A percentile compares a stretch with the other conserved stretches of the same genome.
phyloP scores from a whole-genome alignment of 2,888 invertebrate genomes.

The Gasteruption jaculator region DNA sequence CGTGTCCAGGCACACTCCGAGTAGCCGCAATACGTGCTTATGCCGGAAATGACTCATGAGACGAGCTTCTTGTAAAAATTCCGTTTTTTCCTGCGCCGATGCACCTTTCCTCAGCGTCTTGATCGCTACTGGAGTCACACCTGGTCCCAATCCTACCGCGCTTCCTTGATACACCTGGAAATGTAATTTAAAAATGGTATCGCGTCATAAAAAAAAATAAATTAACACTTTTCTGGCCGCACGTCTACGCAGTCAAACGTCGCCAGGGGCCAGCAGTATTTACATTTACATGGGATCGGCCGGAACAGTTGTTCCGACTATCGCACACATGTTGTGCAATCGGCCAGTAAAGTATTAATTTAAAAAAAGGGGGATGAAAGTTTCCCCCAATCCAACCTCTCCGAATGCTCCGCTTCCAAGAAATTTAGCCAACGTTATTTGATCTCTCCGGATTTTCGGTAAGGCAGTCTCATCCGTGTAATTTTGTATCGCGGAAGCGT shows the following conservation, averaged over 20 bases:
- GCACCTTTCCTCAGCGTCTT: constrained; percentile 93
- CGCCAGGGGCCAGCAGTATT: too few species aligned
- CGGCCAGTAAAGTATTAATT: too few species aligned
- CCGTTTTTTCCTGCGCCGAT: constrained; percentile 82
- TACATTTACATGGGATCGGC: too few species aligned
- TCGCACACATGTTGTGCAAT: too few species aligned
- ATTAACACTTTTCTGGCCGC: not conserved
- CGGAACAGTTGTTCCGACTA: too few species aligned
- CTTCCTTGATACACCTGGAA: constrained; percentile 77
- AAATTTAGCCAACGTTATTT: constrained; percentile 82
- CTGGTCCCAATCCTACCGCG: constrained; percentile 64
- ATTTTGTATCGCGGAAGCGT: constrained; percentile 62
- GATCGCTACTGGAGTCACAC: constrained; percentile 77
- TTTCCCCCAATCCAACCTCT: constrained; percentile 66
- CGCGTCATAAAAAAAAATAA: too few species aligned
- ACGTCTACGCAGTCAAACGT: too few species aligned
- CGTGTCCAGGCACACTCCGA: constrained; percentile 92
- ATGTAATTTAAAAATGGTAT: not conserved
- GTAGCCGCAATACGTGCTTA: constrained; percentile 85
- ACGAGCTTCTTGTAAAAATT: constrained; percentile 94
- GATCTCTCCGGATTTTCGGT: constrained; percentile 82
- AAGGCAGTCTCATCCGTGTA: constrained; percentile 75
- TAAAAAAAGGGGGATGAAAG: not conserved
- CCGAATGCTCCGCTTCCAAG: constrained; percentile 96
- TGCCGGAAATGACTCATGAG: constrained; percentile 97